Evolutionary conservation across 2,888 invertebrate species (phyloP), one percentile per base, ranked within the genome.

Genomic region (Drosophila anceps): DNA sequence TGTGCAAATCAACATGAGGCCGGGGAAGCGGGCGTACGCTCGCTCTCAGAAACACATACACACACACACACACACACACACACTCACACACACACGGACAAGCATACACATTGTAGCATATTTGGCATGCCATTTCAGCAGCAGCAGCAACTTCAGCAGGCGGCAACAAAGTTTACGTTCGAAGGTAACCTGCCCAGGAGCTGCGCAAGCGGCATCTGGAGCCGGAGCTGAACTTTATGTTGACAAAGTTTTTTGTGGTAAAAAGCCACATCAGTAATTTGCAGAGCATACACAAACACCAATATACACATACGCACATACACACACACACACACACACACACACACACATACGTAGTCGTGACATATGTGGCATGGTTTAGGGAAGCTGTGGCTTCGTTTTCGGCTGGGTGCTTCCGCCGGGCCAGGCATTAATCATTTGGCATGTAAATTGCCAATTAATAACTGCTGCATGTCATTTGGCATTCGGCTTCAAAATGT

Each of bases 391-490:
- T 69, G 84, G 84, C 79, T 88, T 81, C 83, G 70, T 74, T 88
- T 83, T 75, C 72, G 82, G 65, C 74, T 75, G 83, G 72, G 54
- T 83, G 85, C 77, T 75, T 88, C 85, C 88, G 79, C 71, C 73
- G 72, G 75, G 71, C 74, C 64, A 62, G 77, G 78, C 83, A 90
- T 89, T 90, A 90, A 89, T 89, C 90, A 89, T 89, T 84, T 78
- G 81, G 79, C 86, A 89, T 89, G 88, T 87, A 89, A 90, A 89
- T 90, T 89, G 90, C 87, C 89, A 89, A 89, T 90, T 89, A 89
- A 90, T 88, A 87, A 88, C 90, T 88, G 89, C 88, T 89, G 82
- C 83, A 83, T 87, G 89, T 88, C 89, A 87, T 86, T 86, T 82
- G 84, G 80, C 84, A 68, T 77, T 79, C 69, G 71, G 75, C 85